These are phyloP conservation scores for Mycteria americana DNA, from an alignment of 2,797 vertebrate genomes.

Conservation along the genomic window DNA sequence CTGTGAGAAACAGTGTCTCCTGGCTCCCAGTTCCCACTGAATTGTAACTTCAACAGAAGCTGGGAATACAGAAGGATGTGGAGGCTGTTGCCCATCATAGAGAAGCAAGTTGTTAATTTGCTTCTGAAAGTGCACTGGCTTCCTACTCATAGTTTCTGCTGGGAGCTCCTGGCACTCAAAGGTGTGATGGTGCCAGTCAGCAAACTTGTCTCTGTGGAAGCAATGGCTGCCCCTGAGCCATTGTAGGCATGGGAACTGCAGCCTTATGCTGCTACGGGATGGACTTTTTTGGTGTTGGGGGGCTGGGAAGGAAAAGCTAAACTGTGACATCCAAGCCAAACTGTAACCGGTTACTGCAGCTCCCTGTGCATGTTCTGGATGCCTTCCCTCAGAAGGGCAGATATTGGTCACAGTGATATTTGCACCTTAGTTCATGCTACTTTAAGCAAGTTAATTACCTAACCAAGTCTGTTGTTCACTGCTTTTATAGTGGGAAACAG, in stretches of 20 bases:
- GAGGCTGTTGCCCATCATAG: neutral
- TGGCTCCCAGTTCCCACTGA: neutral
- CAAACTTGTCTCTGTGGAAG: neutral
- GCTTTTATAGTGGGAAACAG: neutral
- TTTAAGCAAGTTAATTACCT: neutral
- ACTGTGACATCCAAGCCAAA: neutral
- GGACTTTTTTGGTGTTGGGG: neutral
- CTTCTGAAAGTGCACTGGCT: neutral
- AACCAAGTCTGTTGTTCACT: neutral
- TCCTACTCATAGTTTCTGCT: neutral
- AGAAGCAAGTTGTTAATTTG: neutral
- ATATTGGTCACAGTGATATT: neutral
- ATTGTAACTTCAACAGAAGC: neutral
- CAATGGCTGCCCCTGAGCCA: neutral
- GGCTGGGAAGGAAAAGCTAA: neutral
- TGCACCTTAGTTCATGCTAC: neutral
- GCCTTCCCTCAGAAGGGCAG: neutral
- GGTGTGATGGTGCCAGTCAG: neutral
- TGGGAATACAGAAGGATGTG: neutral
- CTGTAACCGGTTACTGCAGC: neutral
- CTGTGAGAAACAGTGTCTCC: neutral
- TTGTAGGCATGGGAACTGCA: neutral
- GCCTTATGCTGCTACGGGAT: neutral
- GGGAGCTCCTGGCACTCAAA: neutral
- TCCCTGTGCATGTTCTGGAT: neutral